Evolutionary conservation across 23 tunicate genomes (phyloP).

Genomic region (Aplidium turbinatum): DNA sequence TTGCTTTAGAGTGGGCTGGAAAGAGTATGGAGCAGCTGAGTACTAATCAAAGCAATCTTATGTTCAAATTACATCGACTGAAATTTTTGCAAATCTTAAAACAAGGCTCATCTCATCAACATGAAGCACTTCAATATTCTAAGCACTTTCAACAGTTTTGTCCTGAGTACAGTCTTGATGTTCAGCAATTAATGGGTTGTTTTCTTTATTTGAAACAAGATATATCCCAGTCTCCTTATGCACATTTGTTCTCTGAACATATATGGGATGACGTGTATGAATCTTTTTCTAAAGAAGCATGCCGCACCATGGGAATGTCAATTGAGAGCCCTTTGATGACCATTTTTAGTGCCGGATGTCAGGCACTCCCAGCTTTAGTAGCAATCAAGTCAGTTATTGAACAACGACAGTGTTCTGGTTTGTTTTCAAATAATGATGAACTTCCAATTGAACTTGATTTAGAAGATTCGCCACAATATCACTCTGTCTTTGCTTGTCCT

Average conservation of each 20-base stretch:
- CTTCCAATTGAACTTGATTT: constrained; percentile 96
- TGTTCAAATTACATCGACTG: constrained; percentile 71
- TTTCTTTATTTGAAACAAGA: constrained; percentile 72
- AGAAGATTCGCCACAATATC: constrained; percentile 75
- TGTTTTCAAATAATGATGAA: constrained; percentile 74
- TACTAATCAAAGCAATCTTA: constrained; percentile 53
- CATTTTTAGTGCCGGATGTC: constrained; percentile 89
- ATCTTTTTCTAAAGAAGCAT: constrained; percentile 69
- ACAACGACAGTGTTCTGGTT: constrained; percentile 81
- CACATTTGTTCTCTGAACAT: constrained; percentile 49
- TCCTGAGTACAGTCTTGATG: constrained; percentile 56
- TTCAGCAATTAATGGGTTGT: constrained; percentile 89
- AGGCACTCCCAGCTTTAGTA: constrained; percentile 88
- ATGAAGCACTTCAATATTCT: constrained; percentile 60
- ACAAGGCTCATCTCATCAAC: constrained; percentile 62
- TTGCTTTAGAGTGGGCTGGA: constrained; percentile 72
- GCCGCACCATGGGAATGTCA: constrained; percentile 69
- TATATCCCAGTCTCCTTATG: constrained; percentile 72
- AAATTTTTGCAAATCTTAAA: constrained; percentile 65
- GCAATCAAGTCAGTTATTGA: constrained; percentile 91
- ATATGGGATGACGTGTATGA: constrained; percentile 70
- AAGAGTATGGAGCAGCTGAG: constrained; percentile 41
- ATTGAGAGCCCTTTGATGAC: constrained; percentile 69
- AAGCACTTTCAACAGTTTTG: constrained; percentile 68
- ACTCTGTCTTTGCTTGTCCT: constrained; percentile 98